phyloP scores from a whole-genome alignment of 2,888 invertebrate species.

The Bedellia somnulentella region DNA sequence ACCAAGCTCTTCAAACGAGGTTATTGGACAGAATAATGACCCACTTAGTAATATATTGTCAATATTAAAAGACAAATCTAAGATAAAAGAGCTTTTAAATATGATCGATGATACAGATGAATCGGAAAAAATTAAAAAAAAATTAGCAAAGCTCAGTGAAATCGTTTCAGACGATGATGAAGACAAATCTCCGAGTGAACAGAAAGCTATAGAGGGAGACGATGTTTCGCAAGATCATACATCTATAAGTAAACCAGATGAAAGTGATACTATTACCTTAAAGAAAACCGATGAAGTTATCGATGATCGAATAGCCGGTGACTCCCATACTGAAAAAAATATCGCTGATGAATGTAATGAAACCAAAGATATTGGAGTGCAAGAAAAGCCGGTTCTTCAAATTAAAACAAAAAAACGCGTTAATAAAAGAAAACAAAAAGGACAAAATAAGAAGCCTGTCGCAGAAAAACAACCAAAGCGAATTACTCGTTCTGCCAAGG shows the following conservation, averaged over 20 bases:
- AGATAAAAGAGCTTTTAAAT: constrained; percentile 46
- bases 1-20: constrained; percentile 12
- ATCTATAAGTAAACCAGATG: constrained; percentile 2
- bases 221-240: constrained; percentile 2
- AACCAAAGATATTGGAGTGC: not conserved
- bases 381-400: not conserved
- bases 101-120: constrained; percentile 39
- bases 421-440: constrained; percentile 1
- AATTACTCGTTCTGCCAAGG: constrained; percentile 18
- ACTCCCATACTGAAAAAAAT: no score
- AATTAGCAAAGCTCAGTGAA: constrained; percentile 58
- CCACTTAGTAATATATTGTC: constrained; percentile 33
- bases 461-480: constrained; percentile 14
- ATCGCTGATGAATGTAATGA: not conserved
- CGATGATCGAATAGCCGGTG: no score
- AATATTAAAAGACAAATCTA: constrained; percentile 45
- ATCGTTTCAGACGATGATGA: constrained; percentile 53
- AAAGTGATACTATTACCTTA: not conserved
- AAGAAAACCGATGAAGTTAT: constrained; percentile 6
- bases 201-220: constrained; percentile 10
- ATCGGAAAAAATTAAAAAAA: constrained; percentile 57
- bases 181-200: constrained; percentile 6
- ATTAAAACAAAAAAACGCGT: constrained; percentile 1
- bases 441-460: constrained; percentile 6
- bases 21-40: constrained; percentile 15